A percentile compares a stretch with the other conserved stretches of the same genome.
Evolutionary conservation across 53 echinoderm and acorn worm species (phyloP).

Genomic region (Henricia sp.): DNA sequence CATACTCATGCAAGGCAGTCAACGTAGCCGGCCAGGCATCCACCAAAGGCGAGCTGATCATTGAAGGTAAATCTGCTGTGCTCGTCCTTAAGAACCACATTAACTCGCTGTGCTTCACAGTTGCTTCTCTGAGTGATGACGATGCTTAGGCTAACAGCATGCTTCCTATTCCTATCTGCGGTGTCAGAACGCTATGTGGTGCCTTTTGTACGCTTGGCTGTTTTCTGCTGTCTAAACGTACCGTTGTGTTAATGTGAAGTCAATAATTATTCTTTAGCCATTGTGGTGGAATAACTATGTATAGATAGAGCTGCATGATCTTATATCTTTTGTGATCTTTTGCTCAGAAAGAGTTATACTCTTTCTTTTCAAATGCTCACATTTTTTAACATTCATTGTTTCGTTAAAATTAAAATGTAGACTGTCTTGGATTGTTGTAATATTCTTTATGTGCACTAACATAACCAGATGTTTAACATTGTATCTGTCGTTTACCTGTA

Average conservation of each 20-base stretch:
- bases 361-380: too few relatives aligned
- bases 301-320: not conserved
- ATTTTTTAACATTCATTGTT: too few relatives aligned
- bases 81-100: constrained; percentile 52
- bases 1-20: constrained; percentile 83
- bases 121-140: constrained; percentile 21
- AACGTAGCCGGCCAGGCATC: constrained; percentile 87
- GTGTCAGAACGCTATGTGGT: not conserved
- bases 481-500: too few relatives aligned
- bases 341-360: too few relatives aligned
- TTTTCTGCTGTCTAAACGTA: not conserved
- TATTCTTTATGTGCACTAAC: too few relatives aligned
- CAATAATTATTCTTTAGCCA: not conserved
- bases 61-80: constrained; percentile 89
- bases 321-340: too few relatives aligned
- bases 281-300: not conserved
- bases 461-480: too few relatives aligned
- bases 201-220: not conserved
- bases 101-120: constrained; percentile 46
- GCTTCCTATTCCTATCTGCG: not conserved
- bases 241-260: not conserved
- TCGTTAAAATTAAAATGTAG: too few relatives aligned
- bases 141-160: constrained; percentile 42
- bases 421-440: too few relatives aligned
- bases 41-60: constrained; percentile 78